phyloP scores from a whole-genome alignment of 2,797 vertebrate genomes.

The Danio choprae region DNA sequence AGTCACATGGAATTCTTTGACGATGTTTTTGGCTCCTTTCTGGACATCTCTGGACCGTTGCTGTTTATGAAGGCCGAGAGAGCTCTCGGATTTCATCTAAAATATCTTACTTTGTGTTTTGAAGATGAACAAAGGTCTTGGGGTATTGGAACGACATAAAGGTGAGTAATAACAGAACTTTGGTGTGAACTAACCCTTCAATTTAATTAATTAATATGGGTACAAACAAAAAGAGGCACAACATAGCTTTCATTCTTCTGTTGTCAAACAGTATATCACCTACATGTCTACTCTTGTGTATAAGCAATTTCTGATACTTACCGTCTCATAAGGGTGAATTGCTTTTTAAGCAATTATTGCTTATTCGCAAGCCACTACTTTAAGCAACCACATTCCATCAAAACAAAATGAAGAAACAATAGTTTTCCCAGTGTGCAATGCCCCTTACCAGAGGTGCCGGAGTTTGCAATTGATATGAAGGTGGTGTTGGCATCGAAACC shows the following conservation, averaged over 20 bases:
- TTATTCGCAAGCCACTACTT: not conserved
- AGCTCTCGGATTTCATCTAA: too few relatives aligned
- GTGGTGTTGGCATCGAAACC: slow-evolving; percentile 45
- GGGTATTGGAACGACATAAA: too few relatives aligned
- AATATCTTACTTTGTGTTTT: too few relatives aligned
- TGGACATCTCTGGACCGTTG: too few relatives aligned
- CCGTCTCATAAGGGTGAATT: not conserved
- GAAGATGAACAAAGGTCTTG: too few relatives aligned
- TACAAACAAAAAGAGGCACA: slow-evolving; percentile 1
- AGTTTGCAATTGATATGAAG: not conserved
- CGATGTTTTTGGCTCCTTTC: too few relatives aligned
- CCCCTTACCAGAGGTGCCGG: slow-evolving; percentile 33
- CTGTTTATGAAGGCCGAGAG: too few relatives aligned
- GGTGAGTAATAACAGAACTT: too few relatives aligned
- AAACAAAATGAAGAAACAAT: not conserved
- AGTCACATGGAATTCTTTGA: too few relatives aligned
- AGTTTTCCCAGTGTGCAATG: too few relatives aligned
- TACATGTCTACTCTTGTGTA: not conserved
- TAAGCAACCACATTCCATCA: not conserved
- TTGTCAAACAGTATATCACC: not conserved
- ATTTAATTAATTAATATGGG: too few relatives aligned
- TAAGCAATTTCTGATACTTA: not conserved
- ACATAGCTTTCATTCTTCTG: not conserved
- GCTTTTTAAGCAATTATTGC: not conserved
- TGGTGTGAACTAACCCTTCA: too few relatives aligned